A percentile compares a stretch with the other conserved stretches of the same genome.
These are phyloP conservation scores for Sebastes wilsoni DNA, from an alignment of 2,797 vertebrate species.

Conservation along the genomic window DNA sequence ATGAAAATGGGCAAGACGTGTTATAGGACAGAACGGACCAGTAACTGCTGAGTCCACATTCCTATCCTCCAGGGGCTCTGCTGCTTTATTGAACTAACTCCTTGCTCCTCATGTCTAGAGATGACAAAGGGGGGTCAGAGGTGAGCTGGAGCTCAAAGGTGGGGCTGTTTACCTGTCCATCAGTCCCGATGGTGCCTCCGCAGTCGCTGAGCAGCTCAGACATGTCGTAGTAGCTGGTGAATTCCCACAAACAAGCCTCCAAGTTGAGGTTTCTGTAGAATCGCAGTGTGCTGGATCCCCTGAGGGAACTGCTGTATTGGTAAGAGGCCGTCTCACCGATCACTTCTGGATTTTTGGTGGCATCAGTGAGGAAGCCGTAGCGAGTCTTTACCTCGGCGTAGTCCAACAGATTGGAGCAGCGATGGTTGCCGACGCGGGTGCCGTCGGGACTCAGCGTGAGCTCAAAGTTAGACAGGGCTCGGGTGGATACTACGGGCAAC, in stretches of 20 bases:
- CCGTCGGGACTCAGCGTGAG: slow-evolving; percentile 95
- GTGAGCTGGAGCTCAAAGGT: slow-evolving; percentile 85
- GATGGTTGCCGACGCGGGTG: slow-evolving; percentile 92
- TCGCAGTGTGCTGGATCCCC: slow-evolving; percentile 86
- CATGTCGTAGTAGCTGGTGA: slow-evolving; percentile 95
- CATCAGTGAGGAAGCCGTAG: slow-evolving; percentile 90
- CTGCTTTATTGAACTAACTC: slow-evolving; percentile 22
- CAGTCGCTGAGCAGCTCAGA: slow-evolving; percentile 94
- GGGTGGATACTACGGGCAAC: slow-evolving; percentile 92
- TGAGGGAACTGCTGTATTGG: slow-evolving; percentile 86
- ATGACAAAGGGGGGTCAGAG: slow-evolving; percentile 80
- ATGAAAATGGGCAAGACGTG: background rate
- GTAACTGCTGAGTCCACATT: slow-evolving; percentile 33
- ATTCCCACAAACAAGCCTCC: slow-evolving; percentile 96
- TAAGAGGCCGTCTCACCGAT: slow-evolving; percentile 91
- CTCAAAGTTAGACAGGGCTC: slow-evolving; percentile 93
- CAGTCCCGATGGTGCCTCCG: slow-evolving; percentile 92
- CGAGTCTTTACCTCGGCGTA: slow-evolving; percentile 90
- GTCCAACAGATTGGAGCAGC: slow-evolving; percentile 94
- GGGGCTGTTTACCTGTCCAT: slow-evolving; percentile 89
- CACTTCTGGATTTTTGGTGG: slow-evolving; percentile 86
- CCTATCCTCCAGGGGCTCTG: slow-evolving; percentile 16
- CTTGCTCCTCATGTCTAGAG: slow-evolving; percentile 10
- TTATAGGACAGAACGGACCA: slow-evolving; percentile 6
- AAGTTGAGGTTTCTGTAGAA: slow-evolving; percentile 95